A percentile compares a stretch with the other conserved stretches of the same genome.
Conservation (phyloP, 2,888 invertebrate species). For the Dasysyrphus albostriatus region DNA sequence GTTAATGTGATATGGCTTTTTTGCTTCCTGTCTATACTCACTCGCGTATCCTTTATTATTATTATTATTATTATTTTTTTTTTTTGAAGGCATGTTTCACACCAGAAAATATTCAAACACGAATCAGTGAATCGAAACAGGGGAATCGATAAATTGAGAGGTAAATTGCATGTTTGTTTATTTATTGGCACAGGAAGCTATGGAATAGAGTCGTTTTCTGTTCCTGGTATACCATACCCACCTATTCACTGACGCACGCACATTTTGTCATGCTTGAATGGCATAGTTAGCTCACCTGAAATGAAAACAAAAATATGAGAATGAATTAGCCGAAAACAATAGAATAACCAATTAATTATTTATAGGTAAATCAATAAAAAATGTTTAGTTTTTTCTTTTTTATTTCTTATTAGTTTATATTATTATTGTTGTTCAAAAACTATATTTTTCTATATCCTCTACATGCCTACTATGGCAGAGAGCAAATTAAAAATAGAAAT, state of each 20-base stretch:
- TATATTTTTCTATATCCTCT: neutral
- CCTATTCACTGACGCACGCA: slow-evolving; percentile 56
- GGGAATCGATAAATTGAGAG: slow-evolving; percentile 56
- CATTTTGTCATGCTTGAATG: slow-evolving; percentile 30
- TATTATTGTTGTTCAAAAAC: neutral
- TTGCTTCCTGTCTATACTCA: slow-evolving; percentile 9
- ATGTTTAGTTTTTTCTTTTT: neutral
- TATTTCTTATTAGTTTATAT: neutral
- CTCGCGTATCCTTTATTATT: neutral
- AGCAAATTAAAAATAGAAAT: neutral
- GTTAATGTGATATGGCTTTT: slow-evolving; percentile 21
- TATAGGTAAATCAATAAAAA: slow-evolving; percentile 6
- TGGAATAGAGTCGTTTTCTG: slow-evolving; percentile 38
- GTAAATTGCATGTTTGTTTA: slow-evolving; percentile 59
- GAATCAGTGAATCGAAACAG: slow-evolving; percentile 48
- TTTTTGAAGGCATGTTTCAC: slow-evolving; percentile 21
- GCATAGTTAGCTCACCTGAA: slow-evolving; percentile 57
- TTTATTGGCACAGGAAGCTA: slow-evolving; percentile 49
- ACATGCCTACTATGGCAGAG: neutral
- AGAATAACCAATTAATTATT: slow-evolving; percentile 26
- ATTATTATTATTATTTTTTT: neutral
- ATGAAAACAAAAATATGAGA: slow-evolving; percentile 33
- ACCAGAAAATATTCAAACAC: slow-evolving; percentile 49
- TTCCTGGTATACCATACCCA: neutral
- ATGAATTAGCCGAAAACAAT: slow-evolving; percentile 17